Evolutionary conservation across 2,888 invertebrate species (phyloP), one percentile per base, ranked within the genome.

Genomic region (Oegoconia quadripuncta): DNA sequence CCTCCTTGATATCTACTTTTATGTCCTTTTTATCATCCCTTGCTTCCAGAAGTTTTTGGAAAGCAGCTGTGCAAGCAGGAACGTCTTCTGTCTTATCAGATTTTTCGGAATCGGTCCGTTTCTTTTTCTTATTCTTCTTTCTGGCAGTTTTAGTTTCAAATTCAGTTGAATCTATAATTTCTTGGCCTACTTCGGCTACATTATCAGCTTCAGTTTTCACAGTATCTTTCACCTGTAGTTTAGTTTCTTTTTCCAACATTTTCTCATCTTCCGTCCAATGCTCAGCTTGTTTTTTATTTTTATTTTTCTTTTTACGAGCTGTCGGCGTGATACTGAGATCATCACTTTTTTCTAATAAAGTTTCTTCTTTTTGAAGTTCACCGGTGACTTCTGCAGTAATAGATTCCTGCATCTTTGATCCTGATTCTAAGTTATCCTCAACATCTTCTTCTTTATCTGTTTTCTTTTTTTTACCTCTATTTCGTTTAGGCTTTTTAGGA

Each of bases 401-500:
- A 31, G 35, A 16, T 26, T 30, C 25, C 11, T 11, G 8, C n/a
- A n/a, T n/a, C n/a, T n/a, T n/a, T 8, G 32, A 6, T 31, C 36
- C 39, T 35, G 52, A 53, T 14, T 59, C 55, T 5, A 50, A 39
- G 20, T 48, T 48, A 23, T 60, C 55, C 26, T 51, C 50, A 29
- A 48, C 42, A 15, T 48, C 48, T 15, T 59, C 56, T 34, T 41
- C 51, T 45, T 59, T 58, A 11, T 62, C 65, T 16, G 64, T 52
- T 37, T 76, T 76, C 48, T 83, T 87, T 52, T 87, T 88, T 46
- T 84, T 86, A 42, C 76, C 75, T 64, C 76, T 71, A 34, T 74
- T 81, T 44, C 88, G 61, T 55, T 88, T 87, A 1, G 88, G 88
- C 58, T 86, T 87, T n/a, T 79, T 78, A 1, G 88, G 88, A 12